phyloP scores from a whole-genome alignment of 2,113 vertebrate genomes.

The Xyliphius kryptos region DNA sequence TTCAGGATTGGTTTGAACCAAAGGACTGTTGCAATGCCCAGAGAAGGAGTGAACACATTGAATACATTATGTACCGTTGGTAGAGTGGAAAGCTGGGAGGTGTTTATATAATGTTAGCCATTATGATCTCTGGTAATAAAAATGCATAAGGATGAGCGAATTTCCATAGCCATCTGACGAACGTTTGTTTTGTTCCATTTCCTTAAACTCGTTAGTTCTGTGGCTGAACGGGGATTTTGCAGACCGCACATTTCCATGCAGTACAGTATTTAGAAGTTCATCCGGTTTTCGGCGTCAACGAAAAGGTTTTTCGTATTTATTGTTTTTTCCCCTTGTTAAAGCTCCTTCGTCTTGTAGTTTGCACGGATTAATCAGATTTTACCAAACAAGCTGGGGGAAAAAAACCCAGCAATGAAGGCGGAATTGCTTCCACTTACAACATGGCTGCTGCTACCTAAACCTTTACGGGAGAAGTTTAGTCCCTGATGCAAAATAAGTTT shows the following conservation, averaged over 20 bases:
- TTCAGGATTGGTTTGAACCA: constrained; percentile 51
- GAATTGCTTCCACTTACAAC: constrained; percentile 60
- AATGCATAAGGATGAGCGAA: too few relatives aligned
- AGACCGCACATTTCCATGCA: constrained; percentile 47
- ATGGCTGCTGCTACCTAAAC: constrained; percentile 62
- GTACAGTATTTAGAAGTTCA: constrained; percentile 55
- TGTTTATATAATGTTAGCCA: too few relatives aligned
- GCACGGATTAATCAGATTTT: constrained; percentile 10
- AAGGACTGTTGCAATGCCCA: constrained; percentile 55
- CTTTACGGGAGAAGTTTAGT: constrained; percentile 64
- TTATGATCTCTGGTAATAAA: too few relatives aligned
- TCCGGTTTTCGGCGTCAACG: neutral
- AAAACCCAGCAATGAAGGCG: constrained; percentile 46
- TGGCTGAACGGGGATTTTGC: constrained; percentile 43
- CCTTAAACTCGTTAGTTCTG: too few relatives aligned
- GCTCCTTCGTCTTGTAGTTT: neutral
- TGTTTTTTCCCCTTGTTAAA: too few relatives aligned
- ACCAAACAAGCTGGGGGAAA: neutral
- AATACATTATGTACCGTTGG: constrained; percentile 31
- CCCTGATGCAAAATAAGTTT: constrained; percentile 60
- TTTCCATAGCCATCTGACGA: too few relatives aligned
- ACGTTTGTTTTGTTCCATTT: too few relatives aligned
- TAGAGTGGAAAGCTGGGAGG: too few relatives aligned
- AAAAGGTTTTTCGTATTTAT: neutral
- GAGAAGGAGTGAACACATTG: constrained; percentile 40